A percentile compares a stretch with the other conserved stretches of the same genome.
These are phyloP conservation scores for Ctenopoma kingsleyae DNA, from an alignment of 2,797 vertebrate genomes.

Conservation along the genomic window DNA sequence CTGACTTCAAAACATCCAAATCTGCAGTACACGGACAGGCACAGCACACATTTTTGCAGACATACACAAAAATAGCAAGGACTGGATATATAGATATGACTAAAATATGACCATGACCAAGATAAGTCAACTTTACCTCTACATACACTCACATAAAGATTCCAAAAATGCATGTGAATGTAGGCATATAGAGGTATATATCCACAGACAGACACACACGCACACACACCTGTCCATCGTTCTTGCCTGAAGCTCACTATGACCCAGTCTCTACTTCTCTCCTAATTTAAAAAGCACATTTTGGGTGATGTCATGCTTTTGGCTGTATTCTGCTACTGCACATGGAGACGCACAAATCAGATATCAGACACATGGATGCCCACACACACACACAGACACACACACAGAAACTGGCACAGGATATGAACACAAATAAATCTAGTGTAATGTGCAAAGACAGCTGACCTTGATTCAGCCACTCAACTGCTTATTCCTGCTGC, in stretches of 20 bases:
- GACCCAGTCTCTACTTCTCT: constrained; percentile 41
- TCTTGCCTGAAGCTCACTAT: constrained; percentile 39
- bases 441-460: constrained; percentile 66
- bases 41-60: not conserved
- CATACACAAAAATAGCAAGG: not conserved
- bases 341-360: constrained; percentile 27
- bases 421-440: constrained; percentile 47
- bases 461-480: constrained; percentile 72
- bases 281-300: constrained; percentile 55
- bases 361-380: constrained; percentile 21
- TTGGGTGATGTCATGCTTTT: constrained; percentile 60
- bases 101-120: too few relatives aligned
- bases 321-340: constrained; percentile 33
- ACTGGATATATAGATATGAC: not conserved
- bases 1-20: constrained; percentile 43
- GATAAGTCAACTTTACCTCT: not conserved
- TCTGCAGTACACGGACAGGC: not conserved
- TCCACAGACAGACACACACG: constrained; percentile 12
- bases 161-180: not conserved
- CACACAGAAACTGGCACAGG: not conserved
- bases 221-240: constrained; percentile 23
- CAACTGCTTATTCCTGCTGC: constrained; percentile 52
- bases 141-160: not conserved
- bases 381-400: constrained; percentile 20
- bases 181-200: not conserved